phyloP scores from a whole-genome alignment of 2,797 vertebrate species.

The Spinus olivaceus region DNA sequence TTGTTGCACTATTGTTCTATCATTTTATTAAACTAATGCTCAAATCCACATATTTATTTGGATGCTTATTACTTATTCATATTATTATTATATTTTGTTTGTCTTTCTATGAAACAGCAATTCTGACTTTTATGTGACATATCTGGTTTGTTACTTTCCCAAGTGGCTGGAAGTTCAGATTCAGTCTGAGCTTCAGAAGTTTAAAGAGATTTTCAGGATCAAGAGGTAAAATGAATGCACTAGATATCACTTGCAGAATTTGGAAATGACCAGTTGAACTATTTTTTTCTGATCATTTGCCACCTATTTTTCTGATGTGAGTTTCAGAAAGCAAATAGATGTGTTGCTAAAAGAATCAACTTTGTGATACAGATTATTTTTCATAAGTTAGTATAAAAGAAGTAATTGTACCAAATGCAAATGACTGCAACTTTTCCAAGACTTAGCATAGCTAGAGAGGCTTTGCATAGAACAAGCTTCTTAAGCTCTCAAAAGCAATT shows the following conservation, averaged over 20 bases:
- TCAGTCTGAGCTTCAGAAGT: background rate
- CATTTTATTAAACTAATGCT: background rate
- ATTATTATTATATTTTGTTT: background rate
- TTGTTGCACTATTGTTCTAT: background rate
- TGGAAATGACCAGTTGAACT: background rate
- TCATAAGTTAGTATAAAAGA: background rate
- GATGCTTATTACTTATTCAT: background rate
- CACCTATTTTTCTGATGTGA: background rate
- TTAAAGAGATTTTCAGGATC: background rate
- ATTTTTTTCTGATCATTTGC: background rate
- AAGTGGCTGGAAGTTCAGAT: background rate
- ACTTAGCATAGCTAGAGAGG: background rate
- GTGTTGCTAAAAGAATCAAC: background rate
- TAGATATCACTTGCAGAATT: background rate
- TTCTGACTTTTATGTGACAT: background rate
- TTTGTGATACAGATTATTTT: background rate
- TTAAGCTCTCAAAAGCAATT: background rate
- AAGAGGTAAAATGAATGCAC: background rate
- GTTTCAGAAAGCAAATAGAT: background rate
- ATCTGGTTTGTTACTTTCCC: background rate
- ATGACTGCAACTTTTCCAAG: background rate
- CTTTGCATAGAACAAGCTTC: background rate
- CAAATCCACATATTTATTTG: background rate
- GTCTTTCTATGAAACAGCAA: background rate
- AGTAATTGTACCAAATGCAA: background rate